Conservation (phyloP, 1,140 invertebrate genomes). For the Drosophila rufa region DNA sequence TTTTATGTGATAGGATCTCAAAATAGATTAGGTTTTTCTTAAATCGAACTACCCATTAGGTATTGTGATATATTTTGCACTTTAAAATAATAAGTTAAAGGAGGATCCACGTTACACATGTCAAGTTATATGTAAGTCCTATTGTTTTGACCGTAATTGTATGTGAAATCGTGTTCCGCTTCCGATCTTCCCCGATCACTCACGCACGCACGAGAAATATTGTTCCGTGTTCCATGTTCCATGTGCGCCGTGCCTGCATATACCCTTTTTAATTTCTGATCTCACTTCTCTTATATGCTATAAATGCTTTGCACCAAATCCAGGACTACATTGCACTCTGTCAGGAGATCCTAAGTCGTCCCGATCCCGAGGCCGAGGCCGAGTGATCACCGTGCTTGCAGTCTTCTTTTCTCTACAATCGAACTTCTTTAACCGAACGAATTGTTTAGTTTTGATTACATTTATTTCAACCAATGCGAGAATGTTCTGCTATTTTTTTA, state of each 20-base stretch:
- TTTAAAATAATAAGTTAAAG: no score
- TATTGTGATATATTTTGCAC: no score
- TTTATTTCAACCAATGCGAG: neutral
- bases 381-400: slow-evolving; percentile 34
- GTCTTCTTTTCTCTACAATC: slow-evolving; percentile 7
- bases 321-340: slow-evolving; percentile 84
- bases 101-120: neutral
- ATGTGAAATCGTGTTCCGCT: neutral
- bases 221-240: slow-evolving; percentile 30
- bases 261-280: slow-evolving; percentile 20
- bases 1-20: neutral
- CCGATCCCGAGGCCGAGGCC: slow-evolving; percentile 81
- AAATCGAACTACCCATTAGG: no score
- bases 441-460: neutral
- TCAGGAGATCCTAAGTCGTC: slow-evolving; percentile 83
- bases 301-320: slow-evolving; percentile 28
- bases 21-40: neutral
- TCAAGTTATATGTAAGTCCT: neutral
- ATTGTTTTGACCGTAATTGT: slow-evolving; percentile 8
- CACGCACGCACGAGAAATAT: neutral
- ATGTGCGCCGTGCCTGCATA: slow-evolving; percentile 6
- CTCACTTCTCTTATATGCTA: slow-evolving; percentile 23
- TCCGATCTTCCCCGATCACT: neutral
- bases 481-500: neutral
- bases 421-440: slow-evolving; percentile 3